Conservation (phyloP, 2,888 invertebrate genomes). For the Amphipyra berbera region DNA sequence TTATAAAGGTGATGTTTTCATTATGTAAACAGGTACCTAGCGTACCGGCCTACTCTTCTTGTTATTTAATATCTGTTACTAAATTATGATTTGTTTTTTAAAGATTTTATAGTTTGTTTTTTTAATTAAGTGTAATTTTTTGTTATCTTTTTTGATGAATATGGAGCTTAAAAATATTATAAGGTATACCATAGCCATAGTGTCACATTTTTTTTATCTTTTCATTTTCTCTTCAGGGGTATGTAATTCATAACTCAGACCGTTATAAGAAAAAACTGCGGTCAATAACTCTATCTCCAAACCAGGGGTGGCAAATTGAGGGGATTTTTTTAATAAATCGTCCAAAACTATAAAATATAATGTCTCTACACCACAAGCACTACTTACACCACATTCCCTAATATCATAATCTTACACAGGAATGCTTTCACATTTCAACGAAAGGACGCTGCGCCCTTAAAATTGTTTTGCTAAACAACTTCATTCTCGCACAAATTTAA, state of each 20-base stretch:
- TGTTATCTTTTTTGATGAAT: too few species aligned
- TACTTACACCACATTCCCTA: slow-evolving; percentile 77
- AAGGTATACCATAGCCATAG: too few species aligned
- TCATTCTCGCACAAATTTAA: slow-evolving; percentile 48
- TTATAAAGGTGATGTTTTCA: too few species aligned
- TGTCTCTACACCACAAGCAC: slow-evolving; percentile 65
- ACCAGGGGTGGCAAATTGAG: slow-evolving; percentile 46
- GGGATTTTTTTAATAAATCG: slow-evolving; percentile 67
- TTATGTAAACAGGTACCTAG: too few species aligned
- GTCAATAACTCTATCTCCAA: slow-evolving; percentile 34
- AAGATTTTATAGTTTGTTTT: too few species aligned
- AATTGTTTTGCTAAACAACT: slow-evolving; percentile 71
- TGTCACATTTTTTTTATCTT: too few species aligned
- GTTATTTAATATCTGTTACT: too few species aligned
- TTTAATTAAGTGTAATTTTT: too few species aligned
- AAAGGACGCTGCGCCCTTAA: slow-evolving; percentile 75
- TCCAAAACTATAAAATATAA: slow-evolving; percentile 70
- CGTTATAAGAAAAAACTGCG: slow-evolving; percentile 16
- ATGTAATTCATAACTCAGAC: slow-evolving; percentile 11
- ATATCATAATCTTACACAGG: slow-evolving; percentile 89
- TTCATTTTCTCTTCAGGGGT: too few species aligned
- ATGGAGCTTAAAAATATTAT: too few species aligned
- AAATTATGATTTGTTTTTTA: too few species aligned
- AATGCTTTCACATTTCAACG: slow-evolving; percentile 87
- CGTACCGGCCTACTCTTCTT: too few species aligned